These are phyloP conservation scores for Norana najaformis DNA, from an alignment of 2,888 invertebrate genomes.

Conservation along the genomic window DNA sequence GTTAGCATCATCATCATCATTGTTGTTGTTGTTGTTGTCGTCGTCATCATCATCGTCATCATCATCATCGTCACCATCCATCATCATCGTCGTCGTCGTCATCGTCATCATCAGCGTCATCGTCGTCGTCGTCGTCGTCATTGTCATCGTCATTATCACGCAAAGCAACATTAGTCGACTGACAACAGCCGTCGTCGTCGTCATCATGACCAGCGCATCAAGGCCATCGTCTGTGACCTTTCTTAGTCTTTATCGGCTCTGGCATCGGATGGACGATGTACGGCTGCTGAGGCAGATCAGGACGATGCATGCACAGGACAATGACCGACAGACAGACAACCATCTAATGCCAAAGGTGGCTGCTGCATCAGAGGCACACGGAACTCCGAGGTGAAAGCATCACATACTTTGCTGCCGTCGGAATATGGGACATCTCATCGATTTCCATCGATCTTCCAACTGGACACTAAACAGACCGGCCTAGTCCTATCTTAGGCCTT, in stretches of 20 bases:
- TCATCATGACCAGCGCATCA: not conserved
- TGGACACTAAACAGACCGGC: not conserved
- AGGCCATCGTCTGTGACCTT: not conserved
- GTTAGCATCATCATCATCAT: constrained; percentile 26
- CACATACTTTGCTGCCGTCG: not conserved
- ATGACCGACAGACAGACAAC: constrained; percentile 10
- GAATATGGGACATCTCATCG: not conserved
- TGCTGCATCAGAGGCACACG: not conserved
- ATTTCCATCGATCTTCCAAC: not conserved
- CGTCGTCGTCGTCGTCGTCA: constrained; percentile 1
- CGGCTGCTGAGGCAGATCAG: not conserved
- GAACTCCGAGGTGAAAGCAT: not conserved
- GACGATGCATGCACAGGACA: not conserved
- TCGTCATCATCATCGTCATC: constrained; percentile 42
- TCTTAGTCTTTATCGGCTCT: not conserved
- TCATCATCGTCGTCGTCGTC: constrained; percentile 40
- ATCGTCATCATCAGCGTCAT: constrained; percentile 34
- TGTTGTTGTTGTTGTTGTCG: constrained; percentile 29
- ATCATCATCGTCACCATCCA: constrained; percentile 39
- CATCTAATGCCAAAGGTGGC: not conserved
- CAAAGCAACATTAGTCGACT: not conserved
- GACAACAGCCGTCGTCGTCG: not conserved
- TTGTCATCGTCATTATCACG: not conserved
- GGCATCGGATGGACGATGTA: not conserved
- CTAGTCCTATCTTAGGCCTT: too few relatives aligned